A percentile compares a stretch with the other conserved stretches of the same genome.
Conservation (phyloP, 2,797 vertebrate genomes). For the Etheostoma perlongum region DNA sequence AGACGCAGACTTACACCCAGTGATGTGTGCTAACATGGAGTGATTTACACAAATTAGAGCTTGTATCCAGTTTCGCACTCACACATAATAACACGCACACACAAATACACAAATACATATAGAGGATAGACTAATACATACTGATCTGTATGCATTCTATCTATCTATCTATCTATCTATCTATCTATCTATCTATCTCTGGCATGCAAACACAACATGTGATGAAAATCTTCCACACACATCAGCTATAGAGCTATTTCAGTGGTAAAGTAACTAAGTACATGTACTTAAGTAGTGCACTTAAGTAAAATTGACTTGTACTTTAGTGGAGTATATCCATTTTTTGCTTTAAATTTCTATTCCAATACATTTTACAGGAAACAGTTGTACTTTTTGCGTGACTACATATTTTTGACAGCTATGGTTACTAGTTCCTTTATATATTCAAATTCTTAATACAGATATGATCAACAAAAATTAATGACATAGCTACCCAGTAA, state of each 20-base stretch:
- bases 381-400: background rate
- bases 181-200: background rate
- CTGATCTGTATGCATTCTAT: conserved; percentile 32
- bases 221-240: background rate
- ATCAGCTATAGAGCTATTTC: background rate
- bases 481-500: too few relatives aligned
- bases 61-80: conserved; percentile 3
- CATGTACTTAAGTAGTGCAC: background rate
- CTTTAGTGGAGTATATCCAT: background rate
- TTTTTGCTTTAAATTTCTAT: background rate
- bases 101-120: background rate
- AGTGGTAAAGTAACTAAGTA: background rate
- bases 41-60: conserved; percentile 47
- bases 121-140: background rate
- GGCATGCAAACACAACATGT: conserved; percentile 10
- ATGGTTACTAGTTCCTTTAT: too few relatives aligned
- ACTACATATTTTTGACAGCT: too few relatives aligned
- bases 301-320: background rate
- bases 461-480: too few relatives aligned
- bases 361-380: background rate
- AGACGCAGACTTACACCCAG: background rate
- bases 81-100: background rate
- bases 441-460: too few relatives aligned
- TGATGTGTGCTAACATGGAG: conserved; percentile 31
- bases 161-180: too few relatives aligned